Evolutionary conservation across 1,140 invertebrate genomes (phyloP), one percentile per base, ranked within the genome.

Genomic region (Lamellibrachia luymesi): DNA sequence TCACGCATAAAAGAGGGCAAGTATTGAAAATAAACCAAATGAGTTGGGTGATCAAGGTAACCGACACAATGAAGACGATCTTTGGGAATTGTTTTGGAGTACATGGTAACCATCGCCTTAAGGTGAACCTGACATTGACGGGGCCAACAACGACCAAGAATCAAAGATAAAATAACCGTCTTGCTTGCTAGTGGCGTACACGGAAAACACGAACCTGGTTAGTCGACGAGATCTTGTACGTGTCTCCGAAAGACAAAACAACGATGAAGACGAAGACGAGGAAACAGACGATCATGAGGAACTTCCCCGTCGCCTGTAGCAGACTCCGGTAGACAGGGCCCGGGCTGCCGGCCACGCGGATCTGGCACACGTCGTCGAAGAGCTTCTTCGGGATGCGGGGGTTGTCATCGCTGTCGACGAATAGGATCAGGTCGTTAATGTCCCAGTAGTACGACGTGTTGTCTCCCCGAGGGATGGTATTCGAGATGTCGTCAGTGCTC

Each of bases 191-290:
- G 17, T 22, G 64, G 17, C 7, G 13, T 8, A 80, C 7, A 80
- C 13, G 64, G 25, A 80, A 2, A 80, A 80, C 6, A 80, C 64
- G 17, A 80, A 80, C 64, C 64, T 80, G 95, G 94, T 96, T 96
- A 27, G 95, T 95, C 38, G 95, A 95, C 6, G 95, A 96, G 92
- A 96, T 95, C 92, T 95, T 94, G 90, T 94, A 94, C 0, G 95
- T 94, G 92, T 95, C 95, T 91, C 95, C 95, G 93, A 96, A 96
- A 2, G 95, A 95, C 95, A 95, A 95, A 13, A 96, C 95, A 51
- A 96, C 95, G 56, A 96, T 95, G 95, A 95, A 95, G 4, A 96
- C 95, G 94, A 96, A 96, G 92, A 95, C 95, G 1, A 96, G 93
- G 93, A 96, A 96, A 7, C 96, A 93, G 8, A 96, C 95, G 92